A percentile compares a stretch with the other conserved stretches of the same genome.
Evolutionary conservation across 2,888 invertebrate species (phyloP).

Genomic region (Galerucella nymphaeae): DNA sequence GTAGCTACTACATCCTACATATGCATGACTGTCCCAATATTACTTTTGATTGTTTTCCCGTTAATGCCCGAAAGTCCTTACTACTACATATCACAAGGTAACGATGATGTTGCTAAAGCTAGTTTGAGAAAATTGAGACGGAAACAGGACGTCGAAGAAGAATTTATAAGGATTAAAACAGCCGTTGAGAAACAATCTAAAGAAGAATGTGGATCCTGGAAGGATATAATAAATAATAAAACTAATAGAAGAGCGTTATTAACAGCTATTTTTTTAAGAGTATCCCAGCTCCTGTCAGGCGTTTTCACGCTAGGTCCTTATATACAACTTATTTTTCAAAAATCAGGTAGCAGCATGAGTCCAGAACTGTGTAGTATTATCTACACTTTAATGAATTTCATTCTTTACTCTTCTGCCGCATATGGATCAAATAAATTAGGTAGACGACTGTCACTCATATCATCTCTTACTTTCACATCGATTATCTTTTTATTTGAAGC

Average conservation of each 20-base stretch:
- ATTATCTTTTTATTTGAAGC: slow-evolving; percentile 49
- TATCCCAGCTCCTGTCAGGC: slow-evolving; percentile 56
- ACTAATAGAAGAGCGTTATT: slow-evolving; percentile 55
- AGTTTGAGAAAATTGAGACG: slow-evolving; percentile 50
- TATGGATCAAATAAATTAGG: slow-evolving; percentile 53
- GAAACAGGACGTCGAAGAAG: slow-evolving; percentile 49
- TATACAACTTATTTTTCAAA: slow-evolving; percentile 57
- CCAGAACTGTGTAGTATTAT: slow-evolving; percentile 55
- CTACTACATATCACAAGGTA: slow-evolving; percentile 50
- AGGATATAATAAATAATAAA: slow-evolving; percentile 53
- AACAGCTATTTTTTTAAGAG: slow-evolving; percentile 53
- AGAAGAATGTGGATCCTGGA: slow-evolving; percentile 54
- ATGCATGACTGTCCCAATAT: slow-evolving; percentile 69
- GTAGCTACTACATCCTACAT: slow-evolving; percentile 68
- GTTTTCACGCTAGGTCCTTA: slow-evolving; percentile 53
- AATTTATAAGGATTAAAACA: slow-evolving; percentile 48
- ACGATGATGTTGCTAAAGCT: slow-evolving; percentile 47
- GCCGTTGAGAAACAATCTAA: slow-evolving; percentile 55
- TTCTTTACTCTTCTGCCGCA: slow-evolving; percentile 46
- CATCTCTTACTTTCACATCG: slow-evolving; percentile 50
- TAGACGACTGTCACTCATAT: slow-evolving; percentile 51
- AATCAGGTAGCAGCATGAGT: slow-evolving; percentile 56
- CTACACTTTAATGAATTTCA: slow-evolving; percentile 44
- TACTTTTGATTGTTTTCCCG: slow-evolving; percentile 68
- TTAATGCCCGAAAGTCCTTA: slow-evolving; percentile 71